These are phyloP conservation scores for Chrysomela aeneicollis DNA, from an alignment of 2,888 invertebrate species.

Conservation along the genomic window DNA sequence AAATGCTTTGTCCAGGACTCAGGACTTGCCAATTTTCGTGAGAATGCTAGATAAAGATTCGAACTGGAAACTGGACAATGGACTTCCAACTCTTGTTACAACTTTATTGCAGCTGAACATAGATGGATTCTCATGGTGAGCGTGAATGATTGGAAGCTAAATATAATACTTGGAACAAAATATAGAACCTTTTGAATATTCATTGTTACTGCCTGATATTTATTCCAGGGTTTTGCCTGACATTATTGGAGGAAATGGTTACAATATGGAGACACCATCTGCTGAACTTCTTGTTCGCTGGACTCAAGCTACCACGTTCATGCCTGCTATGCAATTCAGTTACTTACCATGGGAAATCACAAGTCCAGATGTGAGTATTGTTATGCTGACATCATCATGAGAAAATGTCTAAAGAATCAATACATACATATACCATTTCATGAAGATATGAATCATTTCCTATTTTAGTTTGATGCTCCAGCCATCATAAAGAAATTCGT, in stretches of 20 bases:
- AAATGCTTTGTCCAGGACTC: constrained; percentile 63
- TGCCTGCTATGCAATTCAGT: constrained; percentile 83
- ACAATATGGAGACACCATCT: constrained; percentile 51
- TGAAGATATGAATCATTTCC: too few species aligned
- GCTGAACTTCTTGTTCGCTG: constrained; percentile 79
- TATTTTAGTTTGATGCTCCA: constrained; percentile 64
- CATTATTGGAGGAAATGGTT: constrained; percentile 74
- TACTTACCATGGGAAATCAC: constrained; percentile 78
- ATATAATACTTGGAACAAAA: too few species aligned
- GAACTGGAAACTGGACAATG: constrained; percentile 73
- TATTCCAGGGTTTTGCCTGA: constrained; percentile 72
- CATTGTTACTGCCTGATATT: too few species aligned
- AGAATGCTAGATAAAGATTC: constrained; percentile 84
- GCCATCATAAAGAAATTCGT: constrained; percentile 71
- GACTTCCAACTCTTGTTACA: constrained; percentile 76
- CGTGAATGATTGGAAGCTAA: too few species aligned
- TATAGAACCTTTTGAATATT: too few species aligned
- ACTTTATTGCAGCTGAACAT: constrained; percentile 70
- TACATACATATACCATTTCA: too few species aligned
- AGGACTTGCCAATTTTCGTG: constrained; percentile 74
- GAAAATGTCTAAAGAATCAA: neutral
- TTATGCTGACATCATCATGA: too few species aligned
- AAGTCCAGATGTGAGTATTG: constrained; percentile 47
- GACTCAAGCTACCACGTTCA: constrained; percentile 79
- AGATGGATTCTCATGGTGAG: constrained; percentile 60